Conservation (phyloP, 1,140 invertebrate species). For the Saxidomus purpurata region DNA sequence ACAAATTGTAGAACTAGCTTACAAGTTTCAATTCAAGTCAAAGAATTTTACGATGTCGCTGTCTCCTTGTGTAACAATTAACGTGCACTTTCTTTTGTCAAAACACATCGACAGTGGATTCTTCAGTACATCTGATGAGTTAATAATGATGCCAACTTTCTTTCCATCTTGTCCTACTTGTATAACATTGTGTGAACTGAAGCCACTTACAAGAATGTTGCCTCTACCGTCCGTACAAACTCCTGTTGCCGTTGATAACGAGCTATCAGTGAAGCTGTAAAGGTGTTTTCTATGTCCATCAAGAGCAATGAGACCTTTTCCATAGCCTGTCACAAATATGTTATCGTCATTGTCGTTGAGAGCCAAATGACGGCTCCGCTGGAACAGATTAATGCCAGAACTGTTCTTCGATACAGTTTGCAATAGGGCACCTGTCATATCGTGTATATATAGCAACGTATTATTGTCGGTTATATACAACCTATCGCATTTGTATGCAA, state of each 20-base stretch:
- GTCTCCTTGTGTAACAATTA: background rate
- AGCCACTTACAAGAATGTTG: slow-evolving; percentile 11
- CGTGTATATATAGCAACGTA: background rate
- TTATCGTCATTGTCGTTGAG: background rate
- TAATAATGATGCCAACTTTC: slow-evolving; percentile 8
- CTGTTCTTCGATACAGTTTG: background rate
- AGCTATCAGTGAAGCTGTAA: background rate
- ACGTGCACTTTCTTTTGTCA: background rate
- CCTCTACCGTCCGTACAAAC: slow-evolving; percentile 30
- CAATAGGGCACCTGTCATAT: background rate
- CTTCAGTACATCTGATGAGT: background rate
- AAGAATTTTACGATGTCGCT: background rate
- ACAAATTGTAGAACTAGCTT: too few species aligned
- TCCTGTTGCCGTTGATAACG: background rate
- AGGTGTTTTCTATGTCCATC: background rate
- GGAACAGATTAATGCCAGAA: background rate
- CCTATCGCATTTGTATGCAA: background rate
- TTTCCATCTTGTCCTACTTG: background rate
- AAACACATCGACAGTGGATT: slow-evolving; percentile 19
- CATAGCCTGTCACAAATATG: background rate
- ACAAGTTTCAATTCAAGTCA: background rate
- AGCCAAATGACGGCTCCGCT: background rate
- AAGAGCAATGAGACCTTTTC: slow-evolving; percentile 5
- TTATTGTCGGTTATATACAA: background rate
- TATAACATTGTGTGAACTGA: background rate